Conservation (phyloP, 2,888 invertebrate genomes). For the Spatulosminthurus flaviceps region DNA sequence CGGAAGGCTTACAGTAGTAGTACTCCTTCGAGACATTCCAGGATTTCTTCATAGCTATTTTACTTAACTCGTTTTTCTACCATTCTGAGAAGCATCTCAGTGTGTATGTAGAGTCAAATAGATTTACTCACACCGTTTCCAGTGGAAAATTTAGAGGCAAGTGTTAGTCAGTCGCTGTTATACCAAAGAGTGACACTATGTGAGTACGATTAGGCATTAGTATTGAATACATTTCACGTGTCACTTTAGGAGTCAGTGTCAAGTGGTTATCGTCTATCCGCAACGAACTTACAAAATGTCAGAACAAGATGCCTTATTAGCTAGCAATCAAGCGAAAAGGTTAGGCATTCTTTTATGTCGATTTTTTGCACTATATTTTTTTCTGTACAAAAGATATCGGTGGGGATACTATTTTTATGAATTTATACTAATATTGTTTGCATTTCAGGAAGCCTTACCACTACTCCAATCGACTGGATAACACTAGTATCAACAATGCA, state of each 20-base stretch:
- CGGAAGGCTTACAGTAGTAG: not conserved
- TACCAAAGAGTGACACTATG: too few species aligned
- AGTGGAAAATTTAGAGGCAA: too few species aligned
- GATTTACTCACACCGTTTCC: too few species aligned
- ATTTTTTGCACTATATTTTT: slow-evolving; percentile 11
- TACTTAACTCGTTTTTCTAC: not conserved
- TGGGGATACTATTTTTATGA: not conserved
- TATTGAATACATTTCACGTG: too few species aligned
- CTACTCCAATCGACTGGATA: slow-evolving; percentile 46
- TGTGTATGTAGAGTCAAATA: not conserved
- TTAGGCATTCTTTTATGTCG: not conserved
- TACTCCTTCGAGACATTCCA: not conserved
- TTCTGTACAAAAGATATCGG: not conserved
- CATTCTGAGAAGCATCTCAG: not conserved
- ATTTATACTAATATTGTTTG: not conserved
- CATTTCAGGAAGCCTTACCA: slow-evolving; percentile 54
- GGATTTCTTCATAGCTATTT: not conserved
- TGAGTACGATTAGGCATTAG: too few species aligned
- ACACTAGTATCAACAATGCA: slow-evolving; percentile 28
- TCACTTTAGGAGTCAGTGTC: too few species aligned
- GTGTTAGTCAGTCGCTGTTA: too few species aligned
- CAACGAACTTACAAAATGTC: not conserved
- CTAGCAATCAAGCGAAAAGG: slow-evolving; percentile 10
- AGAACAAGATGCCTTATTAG: not conserved
- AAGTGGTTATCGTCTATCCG: too few species aligned